phyloP scores from a whole-genome alignment of 2,113 vertebrate species.

The Australoheros scitulus region DNA sequence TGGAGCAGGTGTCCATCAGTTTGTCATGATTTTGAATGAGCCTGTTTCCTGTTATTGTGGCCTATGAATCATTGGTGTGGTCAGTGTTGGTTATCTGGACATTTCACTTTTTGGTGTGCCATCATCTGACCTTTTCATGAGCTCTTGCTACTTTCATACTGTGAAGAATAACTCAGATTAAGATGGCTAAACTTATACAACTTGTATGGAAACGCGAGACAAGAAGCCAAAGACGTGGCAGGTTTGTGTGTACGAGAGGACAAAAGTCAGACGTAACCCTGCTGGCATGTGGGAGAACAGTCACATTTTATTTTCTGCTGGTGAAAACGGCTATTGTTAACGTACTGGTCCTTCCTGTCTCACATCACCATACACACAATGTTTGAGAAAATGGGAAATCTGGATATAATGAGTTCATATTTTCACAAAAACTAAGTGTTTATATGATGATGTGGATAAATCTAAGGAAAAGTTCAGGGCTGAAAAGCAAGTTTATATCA shows the following conservation, averaged over 20 bases:
- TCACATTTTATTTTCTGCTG: neutral
- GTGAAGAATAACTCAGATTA: neutral
- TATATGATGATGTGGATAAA: too few relatives aligned
- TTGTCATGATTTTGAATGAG: constrained; percentile 18
- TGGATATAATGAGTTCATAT: neutral
- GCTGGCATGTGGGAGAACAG: neutral
- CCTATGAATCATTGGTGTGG: constrained; percentile 44
- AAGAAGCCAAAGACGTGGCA: neutral
- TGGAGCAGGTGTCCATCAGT: constrained; percentile 19
- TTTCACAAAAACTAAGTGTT: neutral
- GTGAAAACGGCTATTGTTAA: neutral
- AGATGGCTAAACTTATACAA: neutral
- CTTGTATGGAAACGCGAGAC: fast-evolving
- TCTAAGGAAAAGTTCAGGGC: too few relatives aligned
- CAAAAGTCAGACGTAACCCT: neutral
- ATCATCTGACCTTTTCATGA: constrained; percentile 1
- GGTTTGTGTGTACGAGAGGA: neutral
- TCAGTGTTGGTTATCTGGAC: constrained; percentile 23
- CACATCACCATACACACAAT: neutral
- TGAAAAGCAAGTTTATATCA: neutral
- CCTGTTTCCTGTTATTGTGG: constrained; percentile 8
- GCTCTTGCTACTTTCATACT: neutral
- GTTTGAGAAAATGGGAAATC: neutral
- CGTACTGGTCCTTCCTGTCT: neutral
- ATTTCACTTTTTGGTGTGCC: neutral